Percentiles rank a stretch among this genome's conserved stretches.
Conservation (phyloP, 2,797 vertebrate genomes). For the Erethizon dorsatum region DNA sequence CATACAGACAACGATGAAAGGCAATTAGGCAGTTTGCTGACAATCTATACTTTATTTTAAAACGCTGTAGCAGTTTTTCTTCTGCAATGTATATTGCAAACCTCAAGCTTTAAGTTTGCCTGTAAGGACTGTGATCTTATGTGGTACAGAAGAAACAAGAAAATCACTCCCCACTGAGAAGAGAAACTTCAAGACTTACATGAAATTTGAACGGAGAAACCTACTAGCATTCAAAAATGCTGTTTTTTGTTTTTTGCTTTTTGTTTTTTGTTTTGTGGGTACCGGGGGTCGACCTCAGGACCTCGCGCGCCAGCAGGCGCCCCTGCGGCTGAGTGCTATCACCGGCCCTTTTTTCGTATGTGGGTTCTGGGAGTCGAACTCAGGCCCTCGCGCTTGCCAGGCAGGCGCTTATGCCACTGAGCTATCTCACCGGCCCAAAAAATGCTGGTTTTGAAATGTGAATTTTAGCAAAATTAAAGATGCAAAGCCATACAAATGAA, state of each 20-base stretch:
- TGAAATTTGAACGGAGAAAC: neutral
- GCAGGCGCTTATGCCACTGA: too few relatives aligned
- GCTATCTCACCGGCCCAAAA: neutral
- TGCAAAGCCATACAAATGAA: neutral
- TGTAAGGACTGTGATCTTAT: neutral
- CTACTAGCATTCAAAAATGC: neutral
- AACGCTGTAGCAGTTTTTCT: neutral
- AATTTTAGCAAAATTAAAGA: slow-evolving; percentile 8
- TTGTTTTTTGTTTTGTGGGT: too few relatives aligned
- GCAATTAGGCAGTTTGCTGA: neutral
- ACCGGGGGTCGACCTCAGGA: too few relatives aligned
- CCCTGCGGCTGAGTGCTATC: too few relatives aligned
- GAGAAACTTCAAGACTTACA: neutral
- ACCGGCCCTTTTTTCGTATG: too few relatives aligned
- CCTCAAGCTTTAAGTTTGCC: neutral
- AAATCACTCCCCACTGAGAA: neutral
- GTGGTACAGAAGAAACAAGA: neutral
- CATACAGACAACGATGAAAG: neutral
- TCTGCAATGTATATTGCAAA: neutral
- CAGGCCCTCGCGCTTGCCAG: too few relatives aligned
- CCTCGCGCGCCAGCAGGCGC: too few relatives aligned
- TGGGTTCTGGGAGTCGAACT: too few relatives aligned
- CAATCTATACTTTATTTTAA: neutral
- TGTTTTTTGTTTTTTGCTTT: neutral
- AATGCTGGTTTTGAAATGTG: neutral